Evolutionary conservation across 2,888 invertebrate genomes (phyloP).

Genomic region (Cloeon dipterum): DNA sequence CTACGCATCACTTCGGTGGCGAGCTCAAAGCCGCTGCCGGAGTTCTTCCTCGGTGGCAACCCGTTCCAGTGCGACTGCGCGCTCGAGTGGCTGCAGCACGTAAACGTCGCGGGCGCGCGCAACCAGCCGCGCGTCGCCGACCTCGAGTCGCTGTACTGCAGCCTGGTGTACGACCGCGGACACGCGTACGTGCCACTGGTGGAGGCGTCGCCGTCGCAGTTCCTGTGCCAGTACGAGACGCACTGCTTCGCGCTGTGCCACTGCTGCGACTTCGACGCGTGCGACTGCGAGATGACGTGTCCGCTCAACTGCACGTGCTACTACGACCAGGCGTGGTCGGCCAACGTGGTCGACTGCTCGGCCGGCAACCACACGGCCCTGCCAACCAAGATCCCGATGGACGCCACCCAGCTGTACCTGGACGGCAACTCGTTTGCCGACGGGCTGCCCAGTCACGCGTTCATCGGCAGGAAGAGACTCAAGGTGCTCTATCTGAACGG

Average conservation of each 20-base stretch:
- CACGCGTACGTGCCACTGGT: conserved; percentile 48
- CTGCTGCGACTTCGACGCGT: conserved; percentile 78
- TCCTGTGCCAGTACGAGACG: conserved; percentile 61
- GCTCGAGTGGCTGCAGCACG: conserved; percentile 75
- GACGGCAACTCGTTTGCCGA: conserved; percentile 59
- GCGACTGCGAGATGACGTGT: conserved; percentile 83
- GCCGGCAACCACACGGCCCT: conserved; percentile 42
- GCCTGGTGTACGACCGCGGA: conserved; percentile 53
- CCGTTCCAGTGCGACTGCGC: conserved; percentile 74
- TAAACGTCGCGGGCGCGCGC: conserved; percentile 43
- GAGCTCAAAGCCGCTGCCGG: conserved; percentile 43
- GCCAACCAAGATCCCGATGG: conserved; percentile 72
- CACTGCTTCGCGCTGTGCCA: conserved; percentile 73
- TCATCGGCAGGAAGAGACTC: conserved; percentile 61
- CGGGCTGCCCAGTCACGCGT: conserved; percentile 54
- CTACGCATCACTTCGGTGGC: conserved; percentile 53
- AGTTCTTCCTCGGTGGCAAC: conserved; percentile 68
- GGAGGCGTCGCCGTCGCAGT: conserved; percentile 58
- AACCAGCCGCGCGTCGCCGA: conserved; percentile 66
- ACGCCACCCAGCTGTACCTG: conserved; percentile 66
- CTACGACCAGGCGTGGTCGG: conserved; percentile 68
- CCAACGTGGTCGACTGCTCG: conserved; percentile 67
- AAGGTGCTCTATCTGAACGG: conserved; percentile 52
- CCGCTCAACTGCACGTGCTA: conserved; percentile 73
- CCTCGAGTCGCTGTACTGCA: conserved; percentile 59